These are phyloP conservation scores for Sinella curviseta DNA, from an alignment of 1,140 invertebrate species.

Conservation along the genomic window DNA sequence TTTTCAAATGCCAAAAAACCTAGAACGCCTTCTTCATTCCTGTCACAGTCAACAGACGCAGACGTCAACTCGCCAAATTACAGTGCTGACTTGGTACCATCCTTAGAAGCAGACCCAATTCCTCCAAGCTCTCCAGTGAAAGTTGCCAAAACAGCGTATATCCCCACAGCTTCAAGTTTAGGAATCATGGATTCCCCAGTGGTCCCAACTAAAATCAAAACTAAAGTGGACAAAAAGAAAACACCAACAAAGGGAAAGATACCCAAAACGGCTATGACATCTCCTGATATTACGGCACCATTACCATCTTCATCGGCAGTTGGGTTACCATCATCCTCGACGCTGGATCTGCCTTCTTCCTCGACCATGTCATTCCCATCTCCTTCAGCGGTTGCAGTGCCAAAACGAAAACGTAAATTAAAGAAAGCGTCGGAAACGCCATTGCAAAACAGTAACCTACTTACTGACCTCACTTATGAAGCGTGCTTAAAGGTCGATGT, in stretches of 20 bases:
- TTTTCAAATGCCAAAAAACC: neutral
- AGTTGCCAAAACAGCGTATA: neutral
- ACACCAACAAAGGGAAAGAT: neutral
- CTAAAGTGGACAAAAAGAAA: neutral
- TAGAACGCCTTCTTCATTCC: neutral
- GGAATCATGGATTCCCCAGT: neutral
- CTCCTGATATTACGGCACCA: neutral
- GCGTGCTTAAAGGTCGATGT: neutral
- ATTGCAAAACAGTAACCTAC: no score
- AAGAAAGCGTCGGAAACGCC: no score
- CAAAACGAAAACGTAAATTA: neutral
- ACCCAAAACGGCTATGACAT: neutral
- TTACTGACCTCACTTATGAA: neutral
- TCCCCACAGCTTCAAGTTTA: neutral
- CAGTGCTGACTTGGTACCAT: no score
- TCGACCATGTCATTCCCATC: no score
- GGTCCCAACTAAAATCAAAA: neutral
- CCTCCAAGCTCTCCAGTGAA: neutral
- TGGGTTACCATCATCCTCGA: no score
- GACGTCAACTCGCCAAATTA: no score
- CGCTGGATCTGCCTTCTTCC: no score
- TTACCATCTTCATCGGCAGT: neutral
- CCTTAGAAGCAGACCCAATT: no score
- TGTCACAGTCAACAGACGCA: no score
- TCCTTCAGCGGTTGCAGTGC: no score